These are phyloP conservation scores for Endotricha flammealis DNA, from an alignment of 2,888 invertebrate genomes.

Conservation along the genomic window DNA sequence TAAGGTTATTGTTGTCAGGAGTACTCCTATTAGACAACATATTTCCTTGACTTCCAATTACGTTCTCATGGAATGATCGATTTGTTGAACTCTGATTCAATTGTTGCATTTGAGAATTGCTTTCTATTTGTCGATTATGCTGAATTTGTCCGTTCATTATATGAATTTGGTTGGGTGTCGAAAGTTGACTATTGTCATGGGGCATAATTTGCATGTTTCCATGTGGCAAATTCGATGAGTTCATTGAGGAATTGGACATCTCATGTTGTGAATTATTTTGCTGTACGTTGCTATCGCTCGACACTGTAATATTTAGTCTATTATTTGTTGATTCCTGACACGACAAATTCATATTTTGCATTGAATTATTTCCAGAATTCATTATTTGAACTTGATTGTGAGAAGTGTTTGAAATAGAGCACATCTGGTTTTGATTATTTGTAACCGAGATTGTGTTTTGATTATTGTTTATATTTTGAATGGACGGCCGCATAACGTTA, in stretches of 20 bases:
- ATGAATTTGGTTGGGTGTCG: conserved; percentile 64
- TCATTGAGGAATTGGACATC: conserved; percentile 42
- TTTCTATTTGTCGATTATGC: conserved; percentile 58
- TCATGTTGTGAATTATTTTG: conserved; percentile 55
- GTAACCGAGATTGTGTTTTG: conserved; percentile 53
- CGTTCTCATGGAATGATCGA: conserved; percentile 62
- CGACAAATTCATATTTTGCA: conserved; percentile 62
- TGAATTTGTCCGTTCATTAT: conserved; percentile 73
- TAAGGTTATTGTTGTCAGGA: conserved; percentile 51
- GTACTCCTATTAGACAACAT: conserved; percentile 58
- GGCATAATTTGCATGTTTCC: conserved; percentile 63
- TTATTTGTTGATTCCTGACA: conserved; percentile 63
- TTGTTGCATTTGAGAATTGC: conserved; percentile 55
- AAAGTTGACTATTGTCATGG: conserved; percentile 52
- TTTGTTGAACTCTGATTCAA: conserved; percentile 45
- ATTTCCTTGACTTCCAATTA: conserved; percentile 44
- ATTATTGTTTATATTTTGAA: conserved; percentile 56
- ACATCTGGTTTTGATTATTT: conserved; percentile 65
- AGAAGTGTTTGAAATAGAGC: conserved; percentile 51
- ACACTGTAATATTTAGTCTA: conserved; percentile 49
- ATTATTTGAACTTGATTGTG: conserved; percentile 63
- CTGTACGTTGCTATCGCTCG: conserved; percentile 50
- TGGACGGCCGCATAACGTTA: conserved; percentile 55
- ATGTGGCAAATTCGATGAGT: conserved; percentile 52
- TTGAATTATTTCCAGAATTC: conserved; percentile 59